Percentiles rank a stretch among this genome's conserved stretches.
Conservation (phyloP, 2,797 vertebrate species). For the Crenichthys baileyi region DNA sequence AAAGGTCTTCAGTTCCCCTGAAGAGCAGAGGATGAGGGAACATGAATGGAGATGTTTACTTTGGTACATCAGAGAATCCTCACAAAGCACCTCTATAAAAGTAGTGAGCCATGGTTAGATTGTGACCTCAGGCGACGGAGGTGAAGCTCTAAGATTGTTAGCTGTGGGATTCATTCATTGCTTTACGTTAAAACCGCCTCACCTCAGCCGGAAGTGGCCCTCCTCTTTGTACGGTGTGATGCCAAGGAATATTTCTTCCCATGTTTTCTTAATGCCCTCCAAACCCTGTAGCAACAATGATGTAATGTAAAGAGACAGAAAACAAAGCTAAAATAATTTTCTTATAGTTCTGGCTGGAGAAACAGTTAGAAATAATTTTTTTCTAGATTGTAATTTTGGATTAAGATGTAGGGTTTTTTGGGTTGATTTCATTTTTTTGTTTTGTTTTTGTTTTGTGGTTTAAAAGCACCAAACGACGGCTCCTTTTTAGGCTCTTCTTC, state of each 20-base stretch:
- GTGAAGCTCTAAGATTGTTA: not conserved
- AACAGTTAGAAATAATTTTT: not conserved
- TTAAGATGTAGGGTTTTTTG: not conserved
- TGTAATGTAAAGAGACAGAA: slow-evolving; percentile 7
- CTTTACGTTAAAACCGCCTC: slow-evolving; percentile 25
- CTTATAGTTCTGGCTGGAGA: not conserved
- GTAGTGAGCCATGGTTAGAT: not conserved
- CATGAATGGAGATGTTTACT: not conserved
- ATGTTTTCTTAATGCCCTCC: slow-evolving; percentile 82
- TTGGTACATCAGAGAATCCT: not conserved
- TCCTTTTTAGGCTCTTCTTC: slow-evolving; percentile 9
- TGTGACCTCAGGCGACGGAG: not conserved
- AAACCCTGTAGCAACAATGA: slow-evolving; percentile 78
- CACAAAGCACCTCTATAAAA: not conserved
- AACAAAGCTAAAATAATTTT: not conserved
- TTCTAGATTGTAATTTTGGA: not conserved
- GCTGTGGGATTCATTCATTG: too few species aligned
- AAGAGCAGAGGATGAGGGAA: not conserved
- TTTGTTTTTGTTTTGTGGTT: not conserved
- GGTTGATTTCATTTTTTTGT: not conserved
- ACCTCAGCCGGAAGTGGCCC: slow-evolving; percentile 86
- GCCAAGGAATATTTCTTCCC: slow-evolving; percentile 82
- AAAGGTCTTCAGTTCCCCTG: slow-evolving; percentile 87
- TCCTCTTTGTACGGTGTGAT: slow-evolving; percentile 85
- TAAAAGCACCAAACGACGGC: slow-evolving; percentile 2